These are phyloP conservation scores for Anthonomus grandis DNA, from an alignment of 1,140 invertebrate genomes.

Conservation along the genomic window DNA sequence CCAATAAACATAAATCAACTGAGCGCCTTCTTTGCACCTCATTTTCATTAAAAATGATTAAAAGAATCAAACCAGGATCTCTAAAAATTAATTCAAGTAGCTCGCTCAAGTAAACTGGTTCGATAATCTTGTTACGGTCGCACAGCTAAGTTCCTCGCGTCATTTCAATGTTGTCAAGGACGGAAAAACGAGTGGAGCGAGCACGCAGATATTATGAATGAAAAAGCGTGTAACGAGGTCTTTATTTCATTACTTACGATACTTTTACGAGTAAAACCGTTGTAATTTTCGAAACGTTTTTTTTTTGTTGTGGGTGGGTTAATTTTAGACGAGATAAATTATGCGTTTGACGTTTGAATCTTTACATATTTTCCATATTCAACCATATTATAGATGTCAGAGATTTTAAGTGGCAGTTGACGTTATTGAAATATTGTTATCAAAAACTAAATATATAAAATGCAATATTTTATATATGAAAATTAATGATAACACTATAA, in stretches of 20 bases:
- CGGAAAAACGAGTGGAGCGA: background rate
- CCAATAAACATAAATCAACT: slow-evolving; percentile 5
- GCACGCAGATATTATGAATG: slow-evolving; percentile 31
- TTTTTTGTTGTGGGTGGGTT: background rate
- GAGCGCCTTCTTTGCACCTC: slow-evolving; percentile 12
- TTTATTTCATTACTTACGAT: slow-evolving; percentile 32
- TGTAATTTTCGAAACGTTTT: slow-evolving; percentile 21
- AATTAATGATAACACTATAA: too few species aligned
- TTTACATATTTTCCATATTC: too few species aligned
- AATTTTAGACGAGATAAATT: too few species aligned
- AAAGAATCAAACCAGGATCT: slow-evolving; percentile 24
- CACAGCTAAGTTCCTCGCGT: slow-evolving; percentile 7
- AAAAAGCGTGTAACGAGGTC: slow-evolving; percentile 34
- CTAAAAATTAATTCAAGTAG: slow-evolving; percentile 36
- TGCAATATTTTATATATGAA: too few species aligned
- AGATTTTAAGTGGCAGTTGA: too few species aligned
- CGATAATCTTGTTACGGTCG: slow-evolving; percentile 24
- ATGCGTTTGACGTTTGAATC: too few species aligned
- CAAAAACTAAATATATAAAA: too few species aligned
- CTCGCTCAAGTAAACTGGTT: slow-evolving; percentile 36
- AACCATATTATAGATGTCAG: too few species aligned
- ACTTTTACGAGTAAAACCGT: slow-evolving; percentile 27
- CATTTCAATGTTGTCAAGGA: slow-evolving; percentile 4
- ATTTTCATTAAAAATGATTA: slow-evolving; percentile 27
- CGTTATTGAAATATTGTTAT: too few species aligned